Conservation (phyloP, 1,140 invertebrate genomes). For the Chionoecetes opilio region DNA sequence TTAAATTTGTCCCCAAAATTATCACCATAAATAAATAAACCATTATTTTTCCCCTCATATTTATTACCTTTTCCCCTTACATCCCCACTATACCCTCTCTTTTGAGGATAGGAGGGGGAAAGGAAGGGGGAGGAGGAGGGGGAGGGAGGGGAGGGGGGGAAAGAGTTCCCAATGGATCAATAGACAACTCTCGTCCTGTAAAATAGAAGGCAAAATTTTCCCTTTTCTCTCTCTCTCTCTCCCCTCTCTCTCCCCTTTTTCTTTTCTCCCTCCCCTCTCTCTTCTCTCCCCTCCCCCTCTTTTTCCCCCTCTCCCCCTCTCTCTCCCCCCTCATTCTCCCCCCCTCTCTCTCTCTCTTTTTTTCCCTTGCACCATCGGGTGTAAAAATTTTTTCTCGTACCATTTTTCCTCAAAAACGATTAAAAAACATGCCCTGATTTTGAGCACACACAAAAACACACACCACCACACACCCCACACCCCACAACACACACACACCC, state of each 20-base stretch:
- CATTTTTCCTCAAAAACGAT: neutral
- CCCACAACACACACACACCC: neutral
- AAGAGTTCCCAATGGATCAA: neutral
- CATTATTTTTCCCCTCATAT: neutral
- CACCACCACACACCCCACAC: neutral
- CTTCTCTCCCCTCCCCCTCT: neutral
- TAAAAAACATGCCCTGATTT: conserved; percentile 3
- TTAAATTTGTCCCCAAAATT: neutral
- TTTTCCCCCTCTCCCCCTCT: neutral
- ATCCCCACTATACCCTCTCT: neutral
- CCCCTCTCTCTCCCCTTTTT: neutral
- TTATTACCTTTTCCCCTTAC: neutral
- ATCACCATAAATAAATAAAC: neutral
- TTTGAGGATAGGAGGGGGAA: neutral
- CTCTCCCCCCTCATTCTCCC: neutral
- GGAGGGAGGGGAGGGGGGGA: neutral
- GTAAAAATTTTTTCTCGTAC: neutral
- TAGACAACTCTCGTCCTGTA: neutral
- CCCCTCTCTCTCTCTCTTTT: no score
- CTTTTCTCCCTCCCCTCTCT: neutral
- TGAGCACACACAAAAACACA: no score
- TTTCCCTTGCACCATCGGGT: neutral
- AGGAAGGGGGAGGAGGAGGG: neutral
- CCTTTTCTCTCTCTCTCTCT: conserved; percentile 5
- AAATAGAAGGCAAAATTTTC: neutral